Evolutionary conservation across 2,113 vertebrate species (phyloP).

Genomic region (Turnix velox): DNA sequence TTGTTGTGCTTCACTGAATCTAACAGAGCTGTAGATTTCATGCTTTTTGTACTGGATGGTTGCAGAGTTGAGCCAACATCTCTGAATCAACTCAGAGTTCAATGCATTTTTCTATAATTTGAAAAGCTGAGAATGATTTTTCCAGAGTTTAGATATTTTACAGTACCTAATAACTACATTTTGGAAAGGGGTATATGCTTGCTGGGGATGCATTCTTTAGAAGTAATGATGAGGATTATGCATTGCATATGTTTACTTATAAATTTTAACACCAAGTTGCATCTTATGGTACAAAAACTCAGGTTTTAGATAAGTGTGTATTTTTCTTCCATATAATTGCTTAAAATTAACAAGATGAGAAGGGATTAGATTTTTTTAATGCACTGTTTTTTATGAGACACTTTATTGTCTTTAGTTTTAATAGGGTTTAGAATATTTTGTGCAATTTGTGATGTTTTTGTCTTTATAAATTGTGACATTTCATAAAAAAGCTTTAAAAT

Average conservation of each 20-base stretch:
- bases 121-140: neutral
- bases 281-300: neutral
- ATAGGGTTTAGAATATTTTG: neutral
- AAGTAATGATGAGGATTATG: neutral
- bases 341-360: neutral
- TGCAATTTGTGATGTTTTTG: neutral
- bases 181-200: neutral
- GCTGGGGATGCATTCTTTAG: neutral
- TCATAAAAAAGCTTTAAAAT: neutral
- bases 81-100: neutral
- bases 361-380: neutral
- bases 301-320: neutral
- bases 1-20: neutral
- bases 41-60: neutral
- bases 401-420: neutral
- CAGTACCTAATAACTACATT: neutral
- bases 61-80: neutral
- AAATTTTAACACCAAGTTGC: neutral
- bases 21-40: neutral
- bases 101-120: neutral
- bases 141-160: neutral
- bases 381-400: neutral
- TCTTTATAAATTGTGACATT: neutral
- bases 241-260: neutral
- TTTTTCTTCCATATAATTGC: neutral